Evolutionary conservation across 1,140 invertebrate genomes (phyloP).

Genomic region (Dendroctonus ponderosae): DNA sequence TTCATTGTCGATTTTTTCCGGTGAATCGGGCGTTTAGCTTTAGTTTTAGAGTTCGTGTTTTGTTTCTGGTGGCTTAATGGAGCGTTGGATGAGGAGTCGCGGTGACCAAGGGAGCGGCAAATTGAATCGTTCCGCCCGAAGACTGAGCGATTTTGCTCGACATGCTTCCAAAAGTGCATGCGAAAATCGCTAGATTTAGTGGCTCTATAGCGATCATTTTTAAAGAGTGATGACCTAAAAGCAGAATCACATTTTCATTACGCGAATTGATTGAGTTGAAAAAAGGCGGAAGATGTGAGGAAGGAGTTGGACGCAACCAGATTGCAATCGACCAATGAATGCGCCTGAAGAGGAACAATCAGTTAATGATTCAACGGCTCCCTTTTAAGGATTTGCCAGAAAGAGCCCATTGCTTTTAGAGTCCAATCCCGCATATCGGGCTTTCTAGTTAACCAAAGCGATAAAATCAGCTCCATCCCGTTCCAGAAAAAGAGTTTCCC

Average conservation of each 20-base stretch:
- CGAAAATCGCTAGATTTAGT: conserved; percentile 24
- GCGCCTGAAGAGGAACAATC: no score
- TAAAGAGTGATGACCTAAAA: no score
- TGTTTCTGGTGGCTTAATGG: conserved; percentile 49
- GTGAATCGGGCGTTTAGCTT: no score
- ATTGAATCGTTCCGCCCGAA: conserved; percentile 46
- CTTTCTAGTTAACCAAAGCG: conserved; percentile 5
- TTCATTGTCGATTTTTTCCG: not conserved
- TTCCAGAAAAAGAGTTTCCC: conserved; percentile 11
- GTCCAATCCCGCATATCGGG: no score
- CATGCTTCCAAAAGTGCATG: conserved; percentile 18
- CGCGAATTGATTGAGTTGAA: no score
- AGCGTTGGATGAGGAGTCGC: conserved; percentile 50
- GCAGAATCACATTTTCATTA: no score
- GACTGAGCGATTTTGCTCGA: conserved; percentile 20
- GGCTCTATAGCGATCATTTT: not conserved
- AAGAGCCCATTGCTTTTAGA: no score
- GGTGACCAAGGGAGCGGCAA: conserved; percentile 50
- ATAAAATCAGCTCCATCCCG: conserved; percentile 8
- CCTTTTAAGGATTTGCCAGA: no score
- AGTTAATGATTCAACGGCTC: no score
- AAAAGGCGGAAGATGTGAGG: no score
- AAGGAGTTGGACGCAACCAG: no score
- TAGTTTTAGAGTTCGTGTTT: conserved; percentile 28
- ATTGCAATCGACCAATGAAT: no score